Evolutionary conservation across 2,797 vertebrate genomes (phyloP), one percentile per base, ranked within the genome.

Genomic region (Anisognathus igniventris): DNA sequence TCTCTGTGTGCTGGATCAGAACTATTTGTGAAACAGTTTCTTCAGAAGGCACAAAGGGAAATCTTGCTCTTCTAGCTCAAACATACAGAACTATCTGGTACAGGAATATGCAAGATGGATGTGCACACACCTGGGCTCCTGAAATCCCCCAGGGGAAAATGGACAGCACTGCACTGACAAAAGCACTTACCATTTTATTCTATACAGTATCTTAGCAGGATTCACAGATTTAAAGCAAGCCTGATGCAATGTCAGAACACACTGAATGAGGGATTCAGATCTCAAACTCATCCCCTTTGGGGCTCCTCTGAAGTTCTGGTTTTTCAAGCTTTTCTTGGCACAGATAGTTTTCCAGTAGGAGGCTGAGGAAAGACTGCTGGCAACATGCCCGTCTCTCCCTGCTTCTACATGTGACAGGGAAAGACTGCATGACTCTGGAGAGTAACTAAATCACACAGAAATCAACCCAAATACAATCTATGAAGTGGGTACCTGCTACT

Each of bases 291-390:
- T 4, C 5, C 47, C 28, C 39, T 83, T 75, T 31, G 10, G 61
- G 31, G 25, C 30, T 62, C 25, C 6, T 48, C 76, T 77, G 53
- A 92, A 62, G 47, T 83, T 92, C 89, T 75, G 82, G 2, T 86
- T 90, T 86, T 91, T 72, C 70, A 66, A 51, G 92, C 40, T 88
- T 78, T 88, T 84, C 62, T 83, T 90, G 91, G 94, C 94, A 91
- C 0, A 0, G 17, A 54, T 42, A 50, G 33, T 62, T 79, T 88
- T 91, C 45, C 66, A 80, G 78, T 30, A 72, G 89, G 89, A 87
- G 75, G 68, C 61, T 92, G 81, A 77, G 78, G 89, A 93, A 92
- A 89, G 70, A 33, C 85, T 60, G 75, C 81, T 93, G 91, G 89
- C 94, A 91, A 54, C 2, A 1, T 6, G 72, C 85, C 92, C 37